Conservation (phyloP, 1,140 invertebrate genomes). For the Drosophila saltans region DNA sequence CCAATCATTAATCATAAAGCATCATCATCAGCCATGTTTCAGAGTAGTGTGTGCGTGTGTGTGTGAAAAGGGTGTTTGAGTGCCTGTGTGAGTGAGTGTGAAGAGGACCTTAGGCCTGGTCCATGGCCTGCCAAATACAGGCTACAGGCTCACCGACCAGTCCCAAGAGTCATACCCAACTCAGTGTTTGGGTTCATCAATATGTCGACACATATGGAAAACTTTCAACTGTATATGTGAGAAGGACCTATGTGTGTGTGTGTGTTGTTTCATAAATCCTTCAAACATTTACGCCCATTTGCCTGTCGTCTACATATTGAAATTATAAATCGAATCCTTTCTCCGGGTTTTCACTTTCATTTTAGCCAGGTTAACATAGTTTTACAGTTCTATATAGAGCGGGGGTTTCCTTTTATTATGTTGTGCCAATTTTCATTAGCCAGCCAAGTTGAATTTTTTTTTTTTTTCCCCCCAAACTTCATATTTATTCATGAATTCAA, state of each 20-base stretch:
- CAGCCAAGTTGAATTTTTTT: constrained; percentile 43
- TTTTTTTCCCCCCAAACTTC: constrained; percentile 30
- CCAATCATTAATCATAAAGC: constrained; percentile 73
- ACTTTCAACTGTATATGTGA: no score
- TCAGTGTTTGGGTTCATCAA: constrained; percentile 44
- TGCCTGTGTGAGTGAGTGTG: neutral
- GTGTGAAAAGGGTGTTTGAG: constrained; percentile 17
- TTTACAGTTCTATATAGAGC: neutral
- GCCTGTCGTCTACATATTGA: constrained; percentile 27
- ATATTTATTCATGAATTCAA: constrained; percentile 61
- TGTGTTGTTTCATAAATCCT: constrained; percentile 1
- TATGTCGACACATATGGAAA: constrained; percentile 56
- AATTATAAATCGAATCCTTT: constrained; percentile 19
- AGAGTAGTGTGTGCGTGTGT: constrained; percentile 31
- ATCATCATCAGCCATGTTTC: constrained; percentile 63
- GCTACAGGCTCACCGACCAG: constrained; percentile 13
- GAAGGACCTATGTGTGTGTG: neutral
- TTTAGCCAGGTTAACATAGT: neutral
- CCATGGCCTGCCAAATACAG: constrained; percentile 49
- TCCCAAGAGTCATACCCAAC: constrained; percentile 54
- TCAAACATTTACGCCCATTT: constrained; percentile 1
- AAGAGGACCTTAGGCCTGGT: neutral
- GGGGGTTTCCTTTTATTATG: constrained; percentile 4
- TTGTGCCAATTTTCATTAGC: constrained; percentile 43
- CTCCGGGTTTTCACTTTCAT: neutral